These are phyloP conservation scores for Tribolium castaneum DNA, from an alignment of 1,140 invertebrate genomes.

Conservation along the genomic window DNA sequence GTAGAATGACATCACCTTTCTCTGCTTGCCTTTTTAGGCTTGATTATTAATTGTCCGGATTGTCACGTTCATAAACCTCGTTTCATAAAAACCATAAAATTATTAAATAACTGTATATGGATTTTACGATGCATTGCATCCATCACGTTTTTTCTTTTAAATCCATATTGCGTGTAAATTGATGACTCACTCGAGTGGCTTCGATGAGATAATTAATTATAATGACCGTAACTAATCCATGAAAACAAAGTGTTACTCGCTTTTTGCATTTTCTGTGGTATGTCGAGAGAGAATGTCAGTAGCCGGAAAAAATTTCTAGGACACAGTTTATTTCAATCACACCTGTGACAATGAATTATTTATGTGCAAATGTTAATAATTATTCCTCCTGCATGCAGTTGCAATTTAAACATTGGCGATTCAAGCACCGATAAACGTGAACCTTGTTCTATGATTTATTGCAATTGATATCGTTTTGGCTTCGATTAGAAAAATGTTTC, in stretches of 20 bases:
- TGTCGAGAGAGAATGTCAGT: not conserved
- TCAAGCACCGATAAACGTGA: not conserved
- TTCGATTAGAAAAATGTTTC: not conserved
- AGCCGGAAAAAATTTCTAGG: not conserved
- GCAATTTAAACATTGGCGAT: not conserved
- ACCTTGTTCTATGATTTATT: not conserved
- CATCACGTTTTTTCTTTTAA: not conserved
- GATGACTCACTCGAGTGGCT: not conserved
- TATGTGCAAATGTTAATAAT: not conserved
- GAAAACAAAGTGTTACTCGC: not conserved
- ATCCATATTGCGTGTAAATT: not conserved
- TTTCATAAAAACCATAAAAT: not conserved
- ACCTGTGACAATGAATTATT: not conserved
- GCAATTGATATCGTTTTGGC: not conserved
- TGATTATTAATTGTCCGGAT: not conserved
- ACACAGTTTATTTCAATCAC: not conserved
- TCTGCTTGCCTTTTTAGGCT: not conserved
- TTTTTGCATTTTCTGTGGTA: not conserved
- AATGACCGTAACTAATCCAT: not conserved
- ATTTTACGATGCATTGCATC: not conserved
- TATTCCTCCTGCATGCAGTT: not conserved
- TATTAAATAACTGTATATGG: not conserved
- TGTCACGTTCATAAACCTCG: not conserved
- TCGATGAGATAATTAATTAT: slow-evolving; percentile 20
- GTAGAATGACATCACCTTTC: not conserved